Evolutionary conservation across 2,888 invertebrate genomes (phyloP), one percentile per base, ranked within the genome.

Genomic region (Empis livida): DNA sequence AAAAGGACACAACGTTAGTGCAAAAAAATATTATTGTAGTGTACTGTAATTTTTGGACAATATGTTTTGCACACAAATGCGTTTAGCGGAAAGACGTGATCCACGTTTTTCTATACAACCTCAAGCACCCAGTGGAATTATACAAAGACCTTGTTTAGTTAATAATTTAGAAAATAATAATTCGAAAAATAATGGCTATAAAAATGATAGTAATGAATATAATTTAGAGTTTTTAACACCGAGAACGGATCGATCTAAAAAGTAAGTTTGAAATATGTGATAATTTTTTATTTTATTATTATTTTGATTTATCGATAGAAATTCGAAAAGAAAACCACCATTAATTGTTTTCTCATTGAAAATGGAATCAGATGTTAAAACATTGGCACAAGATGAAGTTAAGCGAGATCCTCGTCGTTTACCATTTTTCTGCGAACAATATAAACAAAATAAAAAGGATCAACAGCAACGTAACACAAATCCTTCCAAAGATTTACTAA

Each of bases 361-460:
- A 31, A 50, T 52, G 44, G 49, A 49, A 40, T 46, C 50, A 9
- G 52, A 47, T 16, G 48, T 42, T 20, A 51, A 51, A 50, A 52
- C 50, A 10, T 27, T 52, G 23, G 50, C 44, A 10, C 50, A 47
- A 30, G 23, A 47, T 16, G 43, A 47, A 49, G 37, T 50, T 10
- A 49, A 47, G 38, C 43, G 50, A 10, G 47, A 52, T 48, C 46
- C 52, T 23, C 23, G 50, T 27, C 49, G 50, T 42, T 42, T 49
- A 27, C 52, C 52, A 11, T 43, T 44, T 40, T 52, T 47, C 46
- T 50, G 52, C 37, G 47, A 49, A 39, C 49, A 50, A 37, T 48
- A 42, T 42, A 52, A 52, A 37, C 44, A 49, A 35, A 44, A 44
- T 27, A 44, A 43, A 41, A 46, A n/a, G 35, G 35, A 35, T n/a